These are phyloP conservation scores for Calephelis virginiensis DNA, from an alignment of 1,140 invertebrate genomes.

Conservation along the genomic window DNA sequence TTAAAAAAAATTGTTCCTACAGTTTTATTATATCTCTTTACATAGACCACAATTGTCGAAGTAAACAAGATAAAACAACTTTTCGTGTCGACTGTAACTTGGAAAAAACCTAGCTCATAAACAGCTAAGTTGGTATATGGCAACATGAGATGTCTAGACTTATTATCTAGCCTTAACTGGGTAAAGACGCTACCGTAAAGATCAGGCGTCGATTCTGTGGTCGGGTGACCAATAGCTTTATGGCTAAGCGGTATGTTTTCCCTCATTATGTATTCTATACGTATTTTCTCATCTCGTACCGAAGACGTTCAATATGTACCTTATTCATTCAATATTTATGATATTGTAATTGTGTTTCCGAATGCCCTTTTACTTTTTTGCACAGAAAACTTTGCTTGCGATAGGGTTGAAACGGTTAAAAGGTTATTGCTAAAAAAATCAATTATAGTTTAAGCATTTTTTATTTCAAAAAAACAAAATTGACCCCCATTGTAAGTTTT, in stretches of 20 bases:
- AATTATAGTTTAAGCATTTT: not conserved
- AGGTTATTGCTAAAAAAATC: not conserved
- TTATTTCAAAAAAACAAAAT: not conserved
- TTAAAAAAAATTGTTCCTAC: no score
- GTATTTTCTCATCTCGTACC: constrained; percentile 39
- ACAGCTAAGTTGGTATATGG: constrained; percentile 39
- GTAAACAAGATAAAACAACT: not conserved
- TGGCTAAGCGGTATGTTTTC: constrained; percentile 39
- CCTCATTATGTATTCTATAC: constrained; percentile 48
- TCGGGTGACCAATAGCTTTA: constrained; percentile 37
- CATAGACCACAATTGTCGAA: no score
- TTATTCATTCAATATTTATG: constrained; percentile 20
- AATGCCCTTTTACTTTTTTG: not conserved
- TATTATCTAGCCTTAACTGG: constrained; percentile 45
- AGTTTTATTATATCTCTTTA: no score
- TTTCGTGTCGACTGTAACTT: constrained; percentile 16
- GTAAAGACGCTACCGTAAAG: constrained; percentile 39
- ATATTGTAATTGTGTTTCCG: constrained; percentile 8
- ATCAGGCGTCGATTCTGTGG: constrained; percentile 41
- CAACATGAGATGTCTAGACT: constrained; percentile 37
- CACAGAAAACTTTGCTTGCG: not conserved
- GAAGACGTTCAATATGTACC: constrained; percentile 1
- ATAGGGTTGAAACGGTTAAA: not conserved
- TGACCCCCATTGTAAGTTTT: no score
- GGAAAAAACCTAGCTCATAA: constrained; percentile 33